Conservation (phyloP, 2,888 invertebrate species). For the Mycogona germanica region DNA sequence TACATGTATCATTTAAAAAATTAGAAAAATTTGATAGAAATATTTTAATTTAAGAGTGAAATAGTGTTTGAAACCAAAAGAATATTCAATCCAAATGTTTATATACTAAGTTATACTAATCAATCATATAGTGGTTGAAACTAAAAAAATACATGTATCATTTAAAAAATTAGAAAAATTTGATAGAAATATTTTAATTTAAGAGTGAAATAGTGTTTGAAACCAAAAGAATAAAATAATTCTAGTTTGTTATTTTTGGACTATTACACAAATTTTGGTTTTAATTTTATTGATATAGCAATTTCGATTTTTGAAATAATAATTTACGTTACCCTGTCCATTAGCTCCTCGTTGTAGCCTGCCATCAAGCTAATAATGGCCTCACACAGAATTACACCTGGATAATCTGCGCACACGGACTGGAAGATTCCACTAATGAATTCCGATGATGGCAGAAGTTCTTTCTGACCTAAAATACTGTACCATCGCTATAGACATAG, state of each 20-base stretch:
- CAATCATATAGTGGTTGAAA: too few species aligned
- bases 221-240: not conserved
- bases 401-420: conserved; percentile 1
- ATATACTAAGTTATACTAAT: too few species aligned
- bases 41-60: too few species aligned
- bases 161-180: not conserved
- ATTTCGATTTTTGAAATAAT: not conserved
- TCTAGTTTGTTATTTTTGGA: not conserved
- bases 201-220: too few species aligned
- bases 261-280: not conserved
- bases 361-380: not conserved
- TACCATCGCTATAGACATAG: conserved; percentile 10
- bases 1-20: not conserved
- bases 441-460: not conserved
- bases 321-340: not conserved
- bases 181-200: not conserved
- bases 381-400: conserved; percentile 8
- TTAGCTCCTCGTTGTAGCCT: conserved; percentile 5
- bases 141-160: not conserved
- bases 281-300: not conserved
- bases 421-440: not conserved
- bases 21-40: not conserved
- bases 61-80: too few species aligned
- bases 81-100: too few species aligned
- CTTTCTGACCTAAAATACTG: not conserved